Evolutionary conservation across 2,113 vertebrate genomes (phyloP), one percentile per base, ranked within the genome.

Genomic region (Telmatochromis sp.): DNA sequence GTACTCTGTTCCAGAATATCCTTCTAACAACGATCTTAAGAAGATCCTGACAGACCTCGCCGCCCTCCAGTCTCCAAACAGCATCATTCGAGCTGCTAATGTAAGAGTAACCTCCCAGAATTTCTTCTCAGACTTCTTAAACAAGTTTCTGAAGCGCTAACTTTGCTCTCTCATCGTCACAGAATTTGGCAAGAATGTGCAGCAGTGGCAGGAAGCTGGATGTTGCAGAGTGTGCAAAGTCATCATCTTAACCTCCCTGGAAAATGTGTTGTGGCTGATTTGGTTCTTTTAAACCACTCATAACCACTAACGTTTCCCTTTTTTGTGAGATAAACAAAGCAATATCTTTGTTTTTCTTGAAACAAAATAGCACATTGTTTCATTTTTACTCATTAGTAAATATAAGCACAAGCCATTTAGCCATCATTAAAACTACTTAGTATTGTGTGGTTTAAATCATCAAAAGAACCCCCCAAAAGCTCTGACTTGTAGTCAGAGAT

Each of bases 11-110:
- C 85, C 83, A 94, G 94, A 92, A 58, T 70, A 7, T 82, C 80
- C 89, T 5, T 88, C 91, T 28, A 96, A 97, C 85, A 93, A 96
- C 65, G 98, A 99, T 93, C 96, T 99, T 88, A 96, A 97, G 92
- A 96, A 94, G 87, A 97, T 99, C 89, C 96, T 99, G 55, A 98
- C 97, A 1, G 98, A 99, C 51, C 97, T 99, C 2, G 97, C 98
- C 82, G 97, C 95, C 81, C 96, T 99, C 82, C 97, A 98, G 97
- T 99, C 99, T 91, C 98, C 98, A 68, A 98, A 97, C 94, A 98
- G 97, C 90, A 99, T 99, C 91, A 96, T 97, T 87, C 97, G 97
- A 96, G 97, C 98, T 92, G 97, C 98, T 4, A 98, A 96, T 92
- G 98, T 99, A 94, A 97, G 97, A 93, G 53, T 58, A 11, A 10